Conservation (phyloP, 23 tunicate species). For the Halocynthia aurantium region DNA sequence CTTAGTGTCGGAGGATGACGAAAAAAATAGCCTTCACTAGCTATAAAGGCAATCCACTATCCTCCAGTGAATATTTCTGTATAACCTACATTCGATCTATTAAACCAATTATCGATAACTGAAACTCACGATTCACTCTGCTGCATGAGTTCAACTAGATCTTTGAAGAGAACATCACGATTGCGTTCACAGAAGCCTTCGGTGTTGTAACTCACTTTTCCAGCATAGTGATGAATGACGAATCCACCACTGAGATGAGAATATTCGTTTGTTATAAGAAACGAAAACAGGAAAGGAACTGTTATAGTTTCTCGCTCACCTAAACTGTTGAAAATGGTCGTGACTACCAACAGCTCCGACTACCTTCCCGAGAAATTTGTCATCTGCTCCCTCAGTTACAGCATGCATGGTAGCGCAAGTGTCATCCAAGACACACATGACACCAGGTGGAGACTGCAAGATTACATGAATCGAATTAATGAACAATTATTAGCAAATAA, state of each 20-base stretch:
- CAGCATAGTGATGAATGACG: constrained; percentile 91
- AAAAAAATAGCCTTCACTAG: too few species aligned
- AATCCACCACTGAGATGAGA: constrained; percentile 48
- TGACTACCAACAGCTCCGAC: constrained; percentile 60
- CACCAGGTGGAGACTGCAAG: constrained; percentile 75
- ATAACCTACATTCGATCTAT: too few species aligned
- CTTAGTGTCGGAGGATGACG: too few species aligned
- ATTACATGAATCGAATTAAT: neutral
- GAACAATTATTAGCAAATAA: neutral
- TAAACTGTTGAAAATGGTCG: constrained; percentile 74
- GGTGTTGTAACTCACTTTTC: constrained; percentile 87
- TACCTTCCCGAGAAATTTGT: constrained; percentile 75
- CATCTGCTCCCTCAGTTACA: constrained; percentile 82
- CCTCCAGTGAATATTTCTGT: too few species aligned
- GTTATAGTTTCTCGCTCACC: constrained; percentile 1
- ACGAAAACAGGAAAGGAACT: neutral
- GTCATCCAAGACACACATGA: constrained; percentile 94
- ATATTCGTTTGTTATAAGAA: neutral
- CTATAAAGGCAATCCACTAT: too few species aligned
- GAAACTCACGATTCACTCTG: constrained; percentile 71
- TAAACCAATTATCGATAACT: too few species aligned
- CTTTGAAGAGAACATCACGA: constrained; percentile 81
- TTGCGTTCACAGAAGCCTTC: constrained; percentile 92
- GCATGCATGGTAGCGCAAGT: constrained; percentile 99
- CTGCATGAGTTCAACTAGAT: constrained; percentile 91